Percentiles rank a stretch among this genome's conserved stretches.
Evolutionary conservation across 1,140 invertebrate genomes (phyloP).

Genomic region (Eueides isabella): DNA sequence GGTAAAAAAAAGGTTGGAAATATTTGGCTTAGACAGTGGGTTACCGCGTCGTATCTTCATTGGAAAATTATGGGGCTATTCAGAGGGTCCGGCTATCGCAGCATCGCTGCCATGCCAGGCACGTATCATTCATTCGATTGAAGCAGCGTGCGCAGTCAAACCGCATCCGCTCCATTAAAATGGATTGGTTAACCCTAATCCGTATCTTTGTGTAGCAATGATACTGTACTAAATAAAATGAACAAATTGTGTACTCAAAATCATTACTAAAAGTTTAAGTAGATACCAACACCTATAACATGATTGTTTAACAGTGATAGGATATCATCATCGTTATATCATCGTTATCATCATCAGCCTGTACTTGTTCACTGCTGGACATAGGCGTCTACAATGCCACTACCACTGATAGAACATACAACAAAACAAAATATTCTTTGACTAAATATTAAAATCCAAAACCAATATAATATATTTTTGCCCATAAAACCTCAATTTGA

Average conservation of each 20-base stretch:
- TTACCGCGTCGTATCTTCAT: conserved; percentile 34
- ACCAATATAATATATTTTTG: no score
- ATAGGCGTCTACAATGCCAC: no score
- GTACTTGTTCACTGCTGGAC: no score
- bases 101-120: conserved; percentile 37
- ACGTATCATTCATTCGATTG: conserved; percentile 39
- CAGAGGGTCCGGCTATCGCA: conserved; percentile 39
- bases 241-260: background rate
- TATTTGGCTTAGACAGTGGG: conserved; percentile 12
- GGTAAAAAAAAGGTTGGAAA: background rate
- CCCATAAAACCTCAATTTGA: no score
- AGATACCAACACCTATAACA: no score
- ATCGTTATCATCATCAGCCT: no score
- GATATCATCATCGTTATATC: no score
- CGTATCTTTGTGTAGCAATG: conserved; percentile 14
- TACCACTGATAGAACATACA: no score
- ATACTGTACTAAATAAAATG: conserved; percentile 8
- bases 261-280: background rate
- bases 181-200: conserved; percentile 30
- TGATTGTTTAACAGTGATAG: no score
- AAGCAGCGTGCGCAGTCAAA: conserved; percentile 23
- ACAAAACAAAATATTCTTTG: no score
- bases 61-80: conserved; percentile 41
- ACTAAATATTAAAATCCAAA: no score
- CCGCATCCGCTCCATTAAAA: conserved; percentile 34